These are phyloP conservation scores for Notocelia uddmanniana DNA, from an alignment of 2,888 invertebrate species.

Conservation along the genomic window DNA sequence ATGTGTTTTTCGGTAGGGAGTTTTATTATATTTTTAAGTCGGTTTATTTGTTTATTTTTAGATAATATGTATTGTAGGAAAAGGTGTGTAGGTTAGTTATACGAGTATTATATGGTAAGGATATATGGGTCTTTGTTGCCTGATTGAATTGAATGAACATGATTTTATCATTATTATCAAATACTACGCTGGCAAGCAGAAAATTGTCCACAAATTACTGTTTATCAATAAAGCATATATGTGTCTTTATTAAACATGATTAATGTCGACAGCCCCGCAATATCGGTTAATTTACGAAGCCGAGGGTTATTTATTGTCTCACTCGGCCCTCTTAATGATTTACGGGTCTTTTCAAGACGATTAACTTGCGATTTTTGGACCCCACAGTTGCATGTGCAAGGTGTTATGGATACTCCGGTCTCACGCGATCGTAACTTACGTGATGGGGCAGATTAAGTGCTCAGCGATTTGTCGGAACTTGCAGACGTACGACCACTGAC, in stretches of 20 bases:
- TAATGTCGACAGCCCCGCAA: conserved; percentile 53
- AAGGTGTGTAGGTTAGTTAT: too few species aligned
- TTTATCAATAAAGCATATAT: conserved; percentile 37
- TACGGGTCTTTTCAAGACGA: conserved; percentile 69
- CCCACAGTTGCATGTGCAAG: conserved; percentile 70
- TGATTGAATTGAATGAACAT: too few species aligned
- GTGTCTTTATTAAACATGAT: conserved; percentile 47
- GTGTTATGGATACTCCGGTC: conserved; percentile 63
- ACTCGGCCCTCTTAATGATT: conserved; percentile 66
- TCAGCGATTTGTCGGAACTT: conserved; percentile 49
- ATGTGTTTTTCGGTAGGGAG: too few species aligned
- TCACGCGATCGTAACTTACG: conserved; percentile 76
- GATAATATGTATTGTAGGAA: too few species aligned
- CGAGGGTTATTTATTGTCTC: conserved; percentile 61
- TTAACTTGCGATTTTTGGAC: conserved; percentile 78
- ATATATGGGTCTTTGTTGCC: too few species aligned
- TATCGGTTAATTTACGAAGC: conserved; percentile 54
- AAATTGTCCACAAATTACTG: conserved; percentile 12
- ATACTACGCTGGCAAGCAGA: background rate
- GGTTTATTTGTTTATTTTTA: too few species aligned
- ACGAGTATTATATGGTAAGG: too few species aligned
- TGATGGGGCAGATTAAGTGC: conserved; percentile 66
- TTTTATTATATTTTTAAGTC: too few species aligned
- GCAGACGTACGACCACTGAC: background rate
- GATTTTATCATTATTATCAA: background rate